These are phyloP conservation scores for Marmota flaviventris DNA, from an alignment of 2,113 vertebrate species.

Conservation along the genomic window DNA sequence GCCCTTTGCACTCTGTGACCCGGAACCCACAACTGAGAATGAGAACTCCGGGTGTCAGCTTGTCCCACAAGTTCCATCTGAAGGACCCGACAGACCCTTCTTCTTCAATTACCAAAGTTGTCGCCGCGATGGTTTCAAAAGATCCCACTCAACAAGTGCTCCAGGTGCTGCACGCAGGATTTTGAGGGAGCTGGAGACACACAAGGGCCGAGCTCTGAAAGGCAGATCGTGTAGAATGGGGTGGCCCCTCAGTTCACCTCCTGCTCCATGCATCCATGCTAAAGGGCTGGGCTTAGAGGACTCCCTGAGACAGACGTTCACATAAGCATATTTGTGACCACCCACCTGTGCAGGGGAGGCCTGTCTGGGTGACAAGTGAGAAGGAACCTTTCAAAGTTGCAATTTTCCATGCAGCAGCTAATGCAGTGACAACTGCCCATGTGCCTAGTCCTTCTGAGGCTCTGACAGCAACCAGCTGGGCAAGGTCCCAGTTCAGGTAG, in stretches of 20 bases:
- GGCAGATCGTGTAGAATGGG: neutral
- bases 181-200: neutral
- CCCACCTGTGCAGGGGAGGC: neutral
- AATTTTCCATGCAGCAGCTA: constrained; percentile 60
- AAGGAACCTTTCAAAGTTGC: constrained; percentile 63
- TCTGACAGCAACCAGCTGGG: neutral
- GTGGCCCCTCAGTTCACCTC: neutral
- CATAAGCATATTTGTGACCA: neutral
- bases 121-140: neutral
- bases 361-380: constrained; percentile 59
- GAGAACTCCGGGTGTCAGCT: neutral
- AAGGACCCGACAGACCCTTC: neutral
- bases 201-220: neutral
- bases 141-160: neutral
- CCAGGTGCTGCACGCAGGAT: neutral
- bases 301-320: neutral
- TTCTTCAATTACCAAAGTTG: neutral
- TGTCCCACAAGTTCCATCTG: neutral
- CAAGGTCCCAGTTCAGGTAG: neutral
- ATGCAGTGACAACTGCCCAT: neutral
- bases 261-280: no score
- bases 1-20: constrained; percentile 30
- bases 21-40: constrained; percentile 48
- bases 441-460: no score
- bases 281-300: neutral